Evolutionary conservation across 2,113 vertebrate genomes (phyloP).

Genomic region (Prinia subflava): DNA sequence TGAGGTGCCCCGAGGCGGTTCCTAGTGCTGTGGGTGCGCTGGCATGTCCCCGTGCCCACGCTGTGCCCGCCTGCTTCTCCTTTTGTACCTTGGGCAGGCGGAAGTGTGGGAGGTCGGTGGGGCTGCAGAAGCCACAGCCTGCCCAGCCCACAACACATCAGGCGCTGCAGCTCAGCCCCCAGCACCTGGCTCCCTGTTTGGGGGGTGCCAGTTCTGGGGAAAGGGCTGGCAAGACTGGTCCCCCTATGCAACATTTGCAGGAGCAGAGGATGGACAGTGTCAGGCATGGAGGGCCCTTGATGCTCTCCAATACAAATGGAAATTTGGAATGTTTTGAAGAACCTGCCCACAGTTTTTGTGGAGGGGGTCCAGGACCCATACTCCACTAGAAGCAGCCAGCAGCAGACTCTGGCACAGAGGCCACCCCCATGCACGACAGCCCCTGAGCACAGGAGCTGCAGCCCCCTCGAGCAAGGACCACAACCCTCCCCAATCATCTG

Average conservation of each 20-base stretch:
- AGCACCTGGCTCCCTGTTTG: fast-evolving
- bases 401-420: neutral
- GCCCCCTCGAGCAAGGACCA: neutral
- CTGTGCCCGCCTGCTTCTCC: neutral
- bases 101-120: neutral
- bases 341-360: neutral
- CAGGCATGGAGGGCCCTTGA: neutral
- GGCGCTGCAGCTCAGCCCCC: neutral
- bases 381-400: neutral
- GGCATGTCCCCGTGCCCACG: neutral
- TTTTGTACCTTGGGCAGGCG: conserved; percentile 39
- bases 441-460: neutral
- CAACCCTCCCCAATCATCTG: neutral
- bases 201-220: neutral
- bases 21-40: neutral
- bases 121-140: neutral
- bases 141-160: neutral
- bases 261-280: neutral
- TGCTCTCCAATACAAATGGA: neutral
- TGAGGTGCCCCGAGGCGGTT: fast-evolving
- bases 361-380: neutral
- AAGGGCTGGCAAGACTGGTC: neutral
- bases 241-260: neutral
- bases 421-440: neutral
- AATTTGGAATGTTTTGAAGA: neutral